A percentile compares a stretch with the other conserved stretches of the same genome.
phyloP scores from a whole-genome alignment of 2,113 vertebrate species.

The Pleuronectes platessa region DNA sequence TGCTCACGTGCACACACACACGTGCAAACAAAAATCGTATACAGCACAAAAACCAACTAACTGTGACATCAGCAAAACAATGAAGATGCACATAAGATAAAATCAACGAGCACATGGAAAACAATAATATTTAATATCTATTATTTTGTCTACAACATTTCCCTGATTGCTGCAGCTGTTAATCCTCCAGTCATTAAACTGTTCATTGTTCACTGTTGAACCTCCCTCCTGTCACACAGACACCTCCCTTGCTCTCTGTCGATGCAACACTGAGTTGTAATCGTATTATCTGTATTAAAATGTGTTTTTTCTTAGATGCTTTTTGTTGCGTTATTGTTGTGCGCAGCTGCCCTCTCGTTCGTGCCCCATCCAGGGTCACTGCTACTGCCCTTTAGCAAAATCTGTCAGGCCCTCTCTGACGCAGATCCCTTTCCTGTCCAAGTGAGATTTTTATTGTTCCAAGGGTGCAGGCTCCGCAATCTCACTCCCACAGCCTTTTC shows the following conservation, averaged over 20 bases:
- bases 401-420: constrained; percentile 86
- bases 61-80: no score
- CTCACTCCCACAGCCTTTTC: constrained; percentile 89
- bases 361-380: constrained; percentile 83
- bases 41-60: no score
- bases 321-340: constrained; percentile 36
- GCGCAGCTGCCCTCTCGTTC: constrained; percentile 59
- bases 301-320: not conserved
- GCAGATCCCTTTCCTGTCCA: constrained; percentile 91
- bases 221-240: not conserved
- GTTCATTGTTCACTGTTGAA: not conserved
- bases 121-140: no score
- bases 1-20: no score
- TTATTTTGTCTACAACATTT: not conserved
- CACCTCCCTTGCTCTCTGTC: not conserved
- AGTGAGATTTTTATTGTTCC: constrained; percentile 92
- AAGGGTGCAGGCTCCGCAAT: constrained; percentile 82
- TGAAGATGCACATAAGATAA: no score
- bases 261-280: not conserved
- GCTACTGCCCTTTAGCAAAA: constrained; percentile 81
- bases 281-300: not conserved
- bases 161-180: not conserved
- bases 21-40: no score
- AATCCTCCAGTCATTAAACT: not conserved
- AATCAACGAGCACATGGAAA: no score